Evolutionary conservation across 1,140 invertebrate species (phyloP).

Genomic region (Lepidurus packardi): DNA sequence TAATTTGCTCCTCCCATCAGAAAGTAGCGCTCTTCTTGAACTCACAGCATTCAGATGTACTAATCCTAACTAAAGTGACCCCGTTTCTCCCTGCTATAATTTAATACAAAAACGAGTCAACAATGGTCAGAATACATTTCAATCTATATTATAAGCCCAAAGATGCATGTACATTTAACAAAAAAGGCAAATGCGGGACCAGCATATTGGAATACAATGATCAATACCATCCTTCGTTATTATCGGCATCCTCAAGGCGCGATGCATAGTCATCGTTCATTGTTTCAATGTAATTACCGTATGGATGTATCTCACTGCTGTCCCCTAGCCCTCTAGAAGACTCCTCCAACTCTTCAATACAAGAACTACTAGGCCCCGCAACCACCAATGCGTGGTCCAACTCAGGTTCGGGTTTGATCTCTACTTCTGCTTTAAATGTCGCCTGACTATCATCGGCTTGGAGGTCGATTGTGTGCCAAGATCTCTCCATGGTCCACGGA

Average conservation of each 20-base stretch:
- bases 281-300: not conserved
- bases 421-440: not conserved
- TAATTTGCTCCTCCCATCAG: not conserved
- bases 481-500: not conserved
- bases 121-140: not conserved
- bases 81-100: not conserved
- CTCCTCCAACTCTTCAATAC: not conserved
- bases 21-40: not conserved
- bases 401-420: not conserved
- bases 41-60: not conserved
- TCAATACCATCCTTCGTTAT: constrained; percentile 10
- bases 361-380: not conserved
- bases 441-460: not conserved
- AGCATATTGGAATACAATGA: not conserved
- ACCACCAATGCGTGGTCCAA: not conserved
- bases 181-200: not conserved
- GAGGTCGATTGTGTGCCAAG: not conserved
- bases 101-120: not conserved
- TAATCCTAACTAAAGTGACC: not conserved
- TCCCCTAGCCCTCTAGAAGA: not conserved
- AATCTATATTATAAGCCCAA: not conserved
- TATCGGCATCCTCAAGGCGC: not conserved
- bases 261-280: not conserved
- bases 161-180: not conserved
- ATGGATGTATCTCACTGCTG: not conserved